Percentiles rank a stretch among this genome's conserved stretches.
Evolutionary conservation across 2,797 vertebrate genomes (phyloP).

Genomic region (Natrix natrix): DNA sequence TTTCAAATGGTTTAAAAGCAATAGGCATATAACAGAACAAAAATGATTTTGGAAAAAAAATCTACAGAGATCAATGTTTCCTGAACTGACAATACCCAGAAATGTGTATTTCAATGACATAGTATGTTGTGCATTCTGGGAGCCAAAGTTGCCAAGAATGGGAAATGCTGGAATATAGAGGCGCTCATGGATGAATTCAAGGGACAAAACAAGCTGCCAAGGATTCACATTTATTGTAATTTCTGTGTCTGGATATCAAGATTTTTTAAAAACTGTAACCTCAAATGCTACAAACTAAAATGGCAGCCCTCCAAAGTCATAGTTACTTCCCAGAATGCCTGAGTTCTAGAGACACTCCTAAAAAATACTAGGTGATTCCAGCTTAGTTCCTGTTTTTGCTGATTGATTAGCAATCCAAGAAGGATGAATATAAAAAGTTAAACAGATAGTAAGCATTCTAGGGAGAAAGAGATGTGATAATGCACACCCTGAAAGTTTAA

Average conservation of each 20-base stretch:
- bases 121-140: not conserved
- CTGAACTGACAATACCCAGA: not conserved
- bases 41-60: not conserved
- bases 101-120: not conserved
- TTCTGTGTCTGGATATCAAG: not conserved
- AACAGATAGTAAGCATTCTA: not conserved
- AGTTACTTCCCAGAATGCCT: not conserved
- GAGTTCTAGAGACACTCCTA: not conserved
- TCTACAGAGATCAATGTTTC: not conserved
- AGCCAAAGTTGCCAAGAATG: not conserved
- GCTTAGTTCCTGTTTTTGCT: not conserved
- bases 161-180: not conserved
- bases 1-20: not conserved
- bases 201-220: not conserved
- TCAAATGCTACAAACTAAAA: not conserved
- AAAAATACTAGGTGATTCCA: not conserved
- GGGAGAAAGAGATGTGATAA: not conserved
- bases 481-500: not conserved
- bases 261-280: not conserved
- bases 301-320: not conserved
- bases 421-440: not conserved
- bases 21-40: not conserved
- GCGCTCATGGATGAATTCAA: not conserved
- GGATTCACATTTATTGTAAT: not conserved
- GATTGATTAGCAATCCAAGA: not conserved